Percentiles rank a stretch among this genome's conserved stretches.
Evolutionary conservation across 2,797 vertebrate species (phyloP).

Genomic region (Agapornis canus): DNA sequence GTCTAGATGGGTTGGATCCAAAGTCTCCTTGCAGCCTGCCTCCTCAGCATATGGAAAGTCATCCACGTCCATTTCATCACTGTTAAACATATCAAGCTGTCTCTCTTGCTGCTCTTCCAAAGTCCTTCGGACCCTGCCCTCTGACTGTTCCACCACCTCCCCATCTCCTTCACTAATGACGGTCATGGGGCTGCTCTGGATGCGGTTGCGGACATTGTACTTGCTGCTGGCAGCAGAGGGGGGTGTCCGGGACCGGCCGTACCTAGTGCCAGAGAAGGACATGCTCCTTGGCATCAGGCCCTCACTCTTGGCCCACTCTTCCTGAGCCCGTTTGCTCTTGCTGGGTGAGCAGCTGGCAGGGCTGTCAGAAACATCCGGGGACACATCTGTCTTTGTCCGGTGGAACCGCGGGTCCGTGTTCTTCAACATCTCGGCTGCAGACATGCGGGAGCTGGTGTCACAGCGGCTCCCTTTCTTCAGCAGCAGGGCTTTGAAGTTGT

Average conservation of each 20-base stretch:
- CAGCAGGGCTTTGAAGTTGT: constrained; percentile 96
- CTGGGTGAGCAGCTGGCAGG: constrained; percentile 81
- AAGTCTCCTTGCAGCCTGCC: neutral
- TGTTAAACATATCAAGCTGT: constrained; percentile 51
- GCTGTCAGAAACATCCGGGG: constrained; percentile 74
- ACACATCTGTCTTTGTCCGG: constrained; percentile 79
- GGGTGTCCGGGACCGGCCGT: constrained; percentile 90
- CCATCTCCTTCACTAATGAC: constrained; percentile 96
- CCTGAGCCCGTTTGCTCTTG: constrained; percentile 81
- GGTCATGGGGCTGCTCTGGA: constrained; percentile 98
- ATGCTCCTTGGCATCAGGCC: constrained; percentile 82
- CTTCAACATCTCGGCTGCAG: constrained; percentile 93
- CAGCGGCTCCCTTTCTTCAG: constrained; percentile 94
- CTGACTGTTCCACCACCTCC: constrained; percentile 74
- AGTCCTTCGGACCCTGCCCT: constrained; percentile 54
- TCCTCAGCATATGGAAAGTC: constrained; percentile 12
- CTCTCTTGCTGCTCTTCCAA: constrained; percentile 19
- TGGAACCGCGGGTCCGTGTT: constrained; percentile 92
- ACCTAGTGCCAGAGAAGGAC: constrained; percentile 82
- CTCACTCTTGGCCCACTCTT: constrained; percentile 91
- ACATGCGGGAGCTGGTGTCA: constrained; percentile 93
- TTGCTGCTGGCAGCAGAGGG: constrained; percentile 97
- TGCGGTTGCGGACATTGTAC: constrained; percentile 90
- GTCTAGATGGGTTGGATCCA: constrained; percentile 9
- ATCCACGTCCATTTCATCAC: constrained; percentile 31